Conservation (phyloP, 2,888 invertebrate species). For the Troides aeacus region DNA sequence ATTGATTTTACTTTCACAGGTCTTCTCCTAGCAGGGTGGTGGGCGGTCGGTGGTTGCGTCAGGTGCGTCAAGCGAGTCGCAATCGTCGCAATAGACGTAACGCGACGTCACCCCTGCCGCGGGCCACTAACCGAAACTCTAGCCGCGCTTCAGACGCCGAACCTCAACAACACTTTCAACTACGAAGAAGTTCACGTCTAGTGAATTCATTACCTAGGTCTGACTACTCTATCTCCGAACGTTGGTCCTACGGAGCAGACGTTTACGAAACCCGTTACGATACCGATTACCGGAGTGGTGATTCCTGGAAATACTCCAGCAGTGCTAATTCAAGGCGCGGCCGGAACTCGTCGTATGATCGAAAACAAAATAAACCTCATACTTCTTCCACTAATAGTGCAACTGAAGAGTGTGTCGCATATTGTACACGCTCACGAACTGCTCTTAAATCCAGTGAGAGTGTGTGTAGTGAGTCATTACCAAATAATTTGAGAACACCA, state of each 20-base stretch:
- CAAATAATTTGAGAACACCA: constrained; percentile 50
- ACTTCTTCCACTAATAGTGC: constrained; percentile 48
- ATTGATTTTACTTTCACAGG: constrained; percentile 51
- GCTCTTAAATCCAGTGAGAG: constrained; percentile 71
- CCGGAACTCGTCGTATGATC: constrained; percentile 69
- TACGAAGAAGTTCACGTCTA: constrained; percentile 76
- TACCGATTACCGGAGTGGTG: constrained; percentile 60
- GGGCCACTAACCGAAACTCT: constrained; percentile 59
- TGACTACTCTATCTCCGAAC: constrained; percentile 80
- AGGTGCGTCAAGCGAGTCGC: constrained; percentile 70
- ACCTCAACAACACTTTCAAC: constrained; percentile 60
- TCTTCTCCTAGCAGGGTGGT: constrained; percentile 81
- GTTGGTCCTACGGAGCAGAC: constrained; percentile 79
- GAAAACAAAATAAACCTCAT: constrained; percentile 62
- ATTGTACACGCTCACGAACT: constrained; percentile 74
- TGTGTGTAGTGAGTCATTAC: constrained; percentile 58
- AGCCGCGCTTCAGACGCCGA: constrained; percentile 61
- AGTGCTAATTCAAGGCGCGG: constrained; percentile 56
- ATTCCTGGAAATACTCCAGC: constrained; percentile 51
- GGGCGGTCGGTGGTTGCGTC: constrained; percentile 79
- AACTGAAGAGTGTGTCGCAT: constrained; percentile 69
- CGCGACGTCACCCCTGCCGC: constrained; percentile 67
- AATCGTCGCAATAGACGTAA: constrained; percentile 65
- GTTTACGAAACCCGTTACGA: constrained; percentile 76
- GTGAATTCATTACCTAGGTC: constrained; percentile 69